A percentile compares a stretch with the other conserved stretches of the same genome.
Conservation (phyloP, 1,140 invertebrate species). For the Portunus trituberculatus region DNA sequence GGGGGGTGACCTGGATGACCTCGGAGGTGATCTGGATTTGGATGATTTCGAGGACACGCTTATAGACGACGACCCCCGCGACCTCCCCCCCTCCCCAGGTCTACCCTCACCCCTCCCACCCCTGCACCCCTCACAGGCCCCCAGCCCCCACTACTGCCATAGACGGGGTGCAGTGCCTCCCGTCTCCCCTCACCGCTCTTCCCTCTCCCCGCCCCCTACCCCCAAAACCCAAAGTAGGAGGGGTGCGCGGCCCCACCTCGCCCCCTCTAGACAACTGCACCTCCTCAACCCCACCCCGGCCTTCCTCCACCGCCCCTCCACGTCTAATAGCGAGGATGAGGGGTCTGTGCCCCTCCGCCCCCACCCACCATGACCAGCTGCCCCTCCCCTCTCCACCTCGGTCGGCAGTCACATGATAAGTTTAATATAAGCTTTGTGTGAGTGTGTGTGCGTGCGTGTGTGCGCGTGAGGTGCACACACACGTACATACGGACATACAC, state of each 20-base stretch:
- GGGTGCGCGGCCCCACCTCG: slow-evolving; percentile 66
- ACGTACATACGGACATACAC: no score
- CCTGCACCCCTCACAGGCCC: slow-evolving; percentile 51
- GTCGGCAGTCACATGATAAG: slow-evolving; percentile 60
- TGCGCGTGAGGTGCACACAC: not conserved
- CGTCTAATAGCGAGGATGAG: no score
- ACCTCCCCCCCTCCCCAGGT: slow-evolving; percentile 44
- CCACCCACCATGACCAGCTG: slow-evolving; percentile 37
- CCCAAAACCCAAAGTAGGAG: slow-evolving; percentile 73
- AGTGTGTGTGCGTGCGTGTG: slow-evolving; percentile 16
- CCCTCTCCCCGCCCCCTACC: slow-evolving; percentile 74
- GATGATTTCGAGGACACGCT: slow-evolving; percentile 66
- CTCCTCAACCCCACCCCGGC: slow-evolving; percentile 58
- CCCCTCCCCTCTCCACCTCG: slow-evolving; percentile 59
- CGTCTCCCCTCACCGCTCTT: slow-evolving; percentile 56
- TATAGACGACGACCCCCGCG: slow-evolving; percentile 40
- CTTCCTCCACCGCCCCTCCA: slow-evolving; percentile 44
- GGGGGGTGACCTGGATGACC: no score
- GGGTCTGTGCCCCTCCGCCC: slow-evolving; percentile 36
- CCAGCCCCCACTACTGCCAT: slow-evolving; percentile 28
- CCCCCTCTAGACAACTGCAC: slow-evolving; percentile 74
- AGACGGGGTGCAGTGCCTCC: slow-evolving; percentile 28
- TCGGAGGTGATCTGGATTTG: not conserved
- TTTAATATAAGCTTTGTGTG: slow-evolving; percentile 71
- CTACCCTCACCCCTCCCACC: slow-evolving; percentile 34